Conservation (phyloP, 1,140 invertebrate genomes). For the Aradophagus sp. region DNA sequence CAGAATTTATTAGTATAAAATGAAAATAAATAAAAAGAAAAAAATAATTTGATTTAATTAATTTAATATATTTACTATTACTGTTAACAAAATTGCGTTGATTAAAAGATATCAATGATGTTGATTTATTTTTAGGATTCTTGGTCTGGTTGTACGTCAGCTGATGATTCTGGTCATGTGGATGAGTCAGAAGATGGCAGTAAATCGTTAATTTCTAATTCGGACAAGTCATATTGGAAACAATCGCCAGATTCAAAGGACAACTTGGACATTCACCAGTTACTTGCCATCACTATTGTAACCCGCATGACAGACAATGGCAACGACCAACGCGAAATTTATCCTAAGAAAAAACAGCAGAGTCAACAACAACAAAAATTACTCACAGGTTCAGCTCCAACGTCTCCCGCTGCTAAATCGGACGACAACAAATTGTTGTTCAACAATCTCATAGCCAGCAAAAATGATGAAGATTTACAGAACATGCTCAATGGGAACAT, state of each 20-base stretch:
- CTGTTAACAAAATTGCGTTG: too few species aligned
- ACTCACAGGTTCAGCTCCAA: conserved; percentile 60
- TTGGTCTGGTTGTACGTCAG: conserved; percentile 61
- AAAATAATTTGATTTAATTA: too few species aligned
- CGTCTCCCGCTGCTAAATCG: conserved; percentile 64
- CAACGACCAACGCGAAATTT: conserved; percentile 68
- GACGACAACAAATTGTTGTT: conserved; percentile 70
- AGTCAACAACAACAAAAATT: conserved; percentile 44
- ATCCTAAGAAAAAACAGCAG: conserved; percentile 67
- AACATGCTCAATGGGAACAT: conserved; percentile 74
- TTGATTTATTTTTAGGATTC: conserved; percentile 63
- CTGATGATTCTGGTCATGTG: conserved; percentile 58
- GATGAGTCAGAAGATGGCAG: conserved; percentile 62
- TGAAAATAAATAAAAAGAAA: too few species aligned
- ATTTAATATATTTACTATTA: too few species aligned
- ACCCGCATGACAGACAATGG: conserved; percentile 68
- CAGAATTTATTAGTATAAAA: too few species aligned
- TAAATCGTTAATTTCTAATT: conserved; percentile 59
- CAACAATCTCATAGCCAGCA: conserved; percentile 66
- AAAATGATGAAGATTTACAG: conserved; percentile 71
- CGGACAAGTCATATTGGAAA: conserved; percentile 68
- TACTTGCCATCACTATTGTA: conserved; percentile 68
- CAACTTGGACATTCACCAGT: conserved; percentile 70
- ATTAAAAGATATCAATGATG: too few species aligned
- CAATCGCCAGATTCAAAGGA: conserved; percentile 67